phyloP scores from a whole-genome alignment of 1,140 invertebrate genomes.

The Eubasilissa regina region DNA sequence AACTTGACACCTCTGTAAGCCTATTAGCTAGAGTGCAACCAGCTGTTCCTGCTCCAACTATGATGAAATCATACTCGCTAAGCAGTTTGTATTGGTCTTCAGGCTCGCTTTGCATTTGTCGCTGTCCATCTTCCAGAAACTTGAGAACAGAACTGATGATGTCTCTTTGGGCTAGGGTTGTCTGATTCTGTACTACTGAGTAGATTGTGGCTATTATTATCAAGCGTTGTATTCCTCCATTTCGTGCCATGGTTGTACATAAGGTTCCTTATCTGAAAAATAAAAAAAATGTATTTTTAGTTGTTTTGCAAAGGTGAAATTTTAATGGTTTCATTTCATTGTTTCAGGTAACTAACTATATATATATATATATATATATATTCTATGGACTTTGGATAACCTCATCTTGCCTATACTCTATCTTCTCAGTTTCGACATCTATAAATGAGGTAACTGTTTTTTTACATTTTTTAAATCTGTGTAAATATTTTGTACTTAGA shows the following conservation, averaged over 20 bases:
- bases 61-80: slow-evolving; percentile 75
- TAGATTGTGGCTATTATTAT: not conserved
- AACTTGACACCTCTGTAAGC: slow-evolving; percentile 71
- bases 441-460: no score
- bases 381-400: no score
- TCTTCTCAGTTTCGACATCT: no score
- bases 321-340: no score
- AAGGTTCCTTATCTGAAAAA: not conserved
- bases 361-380: no score
- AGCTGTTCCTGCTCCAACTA: slow-evolving; percentile 83
- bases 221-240: not conserved
- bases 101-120: slow-evolving; percentile 60
- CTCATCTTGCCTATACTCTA: no score
- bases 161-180: not conserved
- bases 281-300: no score
- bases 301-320: no score
- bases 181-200: not conserved
- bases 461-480: no score
- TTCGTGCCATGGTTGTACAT: not conserved
- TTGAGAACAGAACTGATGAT: slow-evolving; percentile 14
- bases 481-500: no score
- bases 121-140: slow-evolving; percentile 49
- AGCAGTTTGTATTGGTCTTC: slow-evolving; percentile 64
- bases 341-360: no score
- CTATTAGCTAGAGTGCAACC: slow-evolving; percentile 80